A percentile compares a stretch with the other conserved stretches of the same genome.
phyloP scores from a whole-genome alignment of 2,888 invertebrate genomes.

The Dryococelus australis region DNA sequence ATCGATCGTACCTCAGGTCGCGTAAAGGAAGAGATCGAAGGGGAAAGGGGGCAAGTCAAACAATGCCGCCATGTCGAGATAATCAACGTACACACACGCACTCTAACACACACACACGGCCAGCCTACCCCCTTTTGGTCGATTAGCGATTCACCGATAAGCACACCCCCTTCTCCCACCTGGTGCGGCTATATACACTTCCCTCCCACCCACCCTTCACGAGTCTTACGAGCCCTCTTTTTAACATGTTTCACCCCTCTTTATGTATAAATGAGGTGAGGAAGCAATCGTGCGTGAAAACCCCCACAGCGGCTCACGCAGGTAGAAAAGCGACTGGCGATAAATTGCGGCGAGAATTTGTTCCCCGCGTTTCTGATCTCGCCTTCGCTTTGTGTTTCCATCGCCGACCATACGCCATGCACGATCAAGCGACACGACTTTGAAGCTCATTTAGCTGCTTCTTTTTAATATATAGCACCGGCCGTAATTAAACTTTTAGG shows the following conservation, averaged over 20 bases:
- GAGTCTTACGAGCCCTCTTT: neutral
- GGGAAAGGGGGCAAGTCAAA: conserved; percentile 16
- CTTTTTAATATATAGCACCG: too few relatives aligned
- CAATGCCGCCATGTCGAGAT: conserved; percentile 25
- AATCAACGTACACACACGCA: neutral
- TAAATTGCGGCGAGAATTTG: neutral
- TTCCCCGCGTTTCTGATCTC: neutral
- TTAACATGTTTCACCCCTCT: conserved; percentile 16
- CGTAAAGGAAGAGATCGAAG: neutral
- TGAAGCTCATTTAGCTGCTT: too few relatives aligned
- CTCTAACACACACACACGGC: neutral
- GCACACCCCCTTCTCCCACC: neutral
- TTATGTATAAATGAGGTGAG: conserved; percentile 8
- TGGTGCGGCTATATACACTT: neutral
- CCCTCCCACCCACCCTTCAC: neutral
- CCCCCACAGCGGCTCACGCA: neutral
- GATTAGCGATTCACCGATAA: neutral
- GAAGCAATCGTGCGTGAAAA: conserved; percentile 5
- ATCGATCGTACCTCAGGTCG: neutral
- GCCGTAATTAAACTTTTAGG: too few relatives aligned
- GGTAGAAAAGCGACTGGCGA: neutral
- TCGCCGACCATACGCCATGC: too few relatives aligned
- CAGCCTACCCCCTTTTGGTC: neutral
- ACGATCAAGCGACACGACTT: too few relatives aligned
- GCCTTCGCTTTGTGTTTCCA: neutral